Percentiles rank a stretch among this genome's conserved stretches.
phyloP scores from a whole-genome alignment of 1,140 invertebrate genomes.

The Phymastichus coffea region DNA sequence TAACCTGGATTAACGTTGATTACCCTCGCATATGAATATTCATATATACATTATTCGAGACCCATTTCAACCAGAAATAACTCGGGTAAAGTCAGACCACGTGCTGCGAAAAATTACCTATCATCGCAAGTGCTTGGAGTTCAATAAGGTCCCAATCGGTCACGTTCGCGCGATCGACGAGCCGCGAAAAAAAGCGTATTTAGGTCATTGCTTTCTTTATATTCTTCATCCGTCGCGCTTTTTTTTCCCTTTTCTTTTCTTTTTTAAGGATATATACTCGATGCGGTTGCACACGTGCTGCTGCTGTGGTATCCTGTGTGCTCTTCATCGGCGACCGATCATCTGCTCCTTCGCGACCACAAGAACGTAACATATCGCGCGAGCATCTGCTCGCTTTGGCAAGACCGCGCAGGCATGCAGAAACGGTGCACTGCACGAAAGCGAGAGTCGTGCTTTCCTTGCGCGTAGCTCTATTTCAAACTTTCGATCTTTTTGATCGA shows the following conservation, averaged over 20 bases:
- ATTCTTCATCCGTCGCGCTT: too few species aligned
- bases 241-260: background rate
- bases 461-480: too few species aligned
- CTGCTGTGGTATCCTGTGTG: background rate
- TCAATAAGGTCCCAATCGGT: background rate
- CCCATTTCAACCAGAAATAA: too few species aligned
- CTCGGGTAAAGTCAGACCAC: too few species aligned
- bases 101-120: too few species aligned
- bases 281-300: slow-evolving; percentile 14
- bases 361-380: slow-evolving; percentile 18
- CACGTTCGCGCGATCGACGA: background rate
- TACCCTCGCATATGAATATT: too few species aligned
- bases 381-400: slow-evolving; percentile 22
- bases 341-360: slow-evolving; percentile 15
- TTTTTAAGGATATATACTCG: background rate
- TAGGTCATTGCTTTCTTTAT: background rate
- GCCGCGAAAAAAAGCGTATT: background rate
- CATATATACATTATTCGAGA: too few species aligned
- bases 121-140: too few species aligned
- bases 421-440: too few species aligned
- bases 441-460: too few species aligned
- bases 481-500: too few species aligned
- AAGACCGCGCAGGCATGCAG: background rate
- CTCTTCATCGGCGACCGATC: background rate
- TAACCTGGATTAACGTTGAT: too few species aligned